Percentiles rank a stretch among this genome's conserved stretches.
Conservation (phyloP, 1,140 invertebrate species). For the Apis laboriosa region DNA sequence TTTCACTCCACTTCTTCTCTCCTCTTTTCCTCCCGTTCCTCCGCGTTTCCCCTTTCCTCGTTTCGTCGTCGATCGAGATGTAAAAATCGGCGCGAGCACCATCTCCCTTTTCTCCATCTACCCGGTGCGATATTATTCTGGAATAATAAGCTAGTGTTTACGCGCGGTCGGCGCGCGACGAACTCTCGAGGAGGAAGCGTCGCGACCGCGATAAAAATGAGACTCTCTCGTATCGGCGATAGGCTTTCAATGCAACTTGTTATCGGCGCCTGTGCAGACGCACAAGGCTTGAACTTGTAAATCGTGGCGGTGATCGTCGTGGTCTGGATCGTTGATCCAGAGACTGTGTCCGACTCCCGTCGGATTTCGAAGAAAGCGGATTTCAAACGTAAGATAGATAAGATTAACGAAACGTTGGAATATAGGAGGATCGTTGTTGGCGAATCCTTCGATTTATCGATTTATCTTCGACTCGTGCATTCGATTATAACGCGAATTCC, state of each 20-base stretch:
- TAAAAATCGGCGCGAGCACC: constrained; percentile 10
- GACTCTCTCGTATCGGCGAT: constrained; percentile 23
- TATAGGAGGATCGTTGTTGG: no score
- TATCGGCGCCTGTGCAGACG: constrained; percentile 16
- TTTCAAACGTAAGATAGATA: no score
- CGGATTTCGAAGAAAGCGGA: no score
- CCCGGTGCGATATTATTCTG: constrained; percentile 56
- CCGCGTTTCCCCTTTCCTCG: no score
- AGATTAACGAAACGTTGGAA: no score
- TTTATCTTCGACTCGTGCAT: no score
- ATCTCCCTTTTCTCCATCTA: constrained; percentile 38
- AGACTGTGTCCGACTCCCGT: no score
- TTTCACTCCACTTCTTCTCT: background rate
- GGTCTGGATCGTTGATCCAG: background rate
- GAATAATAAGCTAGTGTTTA: constrained; percentile 71
- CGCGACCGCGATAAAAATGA: constrained; percentile 31
- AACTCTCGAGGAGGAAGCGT: constrained; percentile 26
- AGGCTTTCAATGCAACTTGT: constrained; percentile 9
- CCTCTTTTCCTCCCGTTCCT: no score
- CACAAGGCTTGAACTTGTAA: background rate
- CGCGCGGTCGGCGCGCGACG: constrained; percentile 40
- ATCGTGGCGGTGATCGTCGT: background rate
- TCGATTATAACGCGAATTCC: no score
- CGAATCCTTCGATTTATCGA: no score
- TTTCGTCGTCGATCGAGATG: background rate